phyloP scores from a whole-genome alignment of 2,113 vertebrate genomes.

The Sakesphorus luctuosus region DNA sequence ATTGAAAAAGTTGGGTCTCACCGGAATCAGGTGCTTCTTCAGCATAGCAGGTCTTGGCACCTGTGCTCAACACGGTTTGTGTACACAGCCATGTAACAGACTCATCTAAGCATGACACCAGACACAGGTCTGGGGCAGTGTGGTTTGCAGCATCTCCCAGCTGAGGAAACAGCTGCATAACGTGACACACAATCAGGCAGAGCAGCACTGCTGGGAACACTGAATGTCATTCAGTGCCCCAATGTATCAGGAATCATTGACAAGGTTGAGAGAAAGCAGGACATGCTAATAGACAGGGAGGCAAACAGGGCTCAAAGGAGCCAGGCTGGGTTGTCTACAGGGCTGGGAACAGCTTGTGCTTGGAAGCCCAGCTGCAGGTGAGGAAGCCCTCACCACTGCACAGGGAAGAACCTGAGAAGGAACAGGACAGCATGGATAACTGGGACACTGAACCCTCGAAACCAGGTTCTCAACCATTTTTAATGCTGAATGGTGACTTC shows the following conservation, averaged over 20 bases:
- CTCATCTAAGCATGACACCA: rapidly evolving
- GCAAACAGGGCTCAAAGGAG: neutral
- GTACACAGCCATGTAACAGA: rapidly evolving
- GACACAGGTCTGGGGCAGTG: rapidly evolving
- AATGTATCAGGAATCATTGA: rapidly evolving
- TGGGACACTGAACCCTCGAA: neutral
- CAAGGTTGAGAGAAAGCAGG: neutral
- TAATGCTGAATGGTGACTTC: neutral
- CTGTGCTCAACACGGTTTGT: rapidly evolving
- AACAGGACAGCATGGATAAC: rapidly evolving
- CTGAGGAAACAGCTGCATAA: neutral
- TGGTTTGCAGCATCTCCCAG: neutral
- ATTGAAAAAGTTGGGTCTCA: neutral
- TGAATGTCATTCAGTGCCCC: rapidly evolving
- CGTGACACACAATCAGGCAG: neutral
- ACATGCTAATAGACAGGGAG: neutral
- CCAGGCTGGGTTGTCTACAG: neutral
- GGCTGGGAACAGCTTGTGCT: neutral
- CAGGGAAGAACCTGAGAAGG: neutral
- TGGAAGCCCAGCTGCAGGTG: neutral
- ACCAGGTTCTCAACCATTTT: neutral
- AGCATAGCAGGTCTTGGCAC: neutral
- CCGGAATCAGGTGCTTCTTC: neutral
- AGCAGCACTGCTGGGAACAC: neutral
- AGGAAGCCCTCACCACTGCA: rapidly evolving